Base-by-base conservation (phyloP, 2,113 vertebrate species). In the Arothron firmamentum region DNA sequence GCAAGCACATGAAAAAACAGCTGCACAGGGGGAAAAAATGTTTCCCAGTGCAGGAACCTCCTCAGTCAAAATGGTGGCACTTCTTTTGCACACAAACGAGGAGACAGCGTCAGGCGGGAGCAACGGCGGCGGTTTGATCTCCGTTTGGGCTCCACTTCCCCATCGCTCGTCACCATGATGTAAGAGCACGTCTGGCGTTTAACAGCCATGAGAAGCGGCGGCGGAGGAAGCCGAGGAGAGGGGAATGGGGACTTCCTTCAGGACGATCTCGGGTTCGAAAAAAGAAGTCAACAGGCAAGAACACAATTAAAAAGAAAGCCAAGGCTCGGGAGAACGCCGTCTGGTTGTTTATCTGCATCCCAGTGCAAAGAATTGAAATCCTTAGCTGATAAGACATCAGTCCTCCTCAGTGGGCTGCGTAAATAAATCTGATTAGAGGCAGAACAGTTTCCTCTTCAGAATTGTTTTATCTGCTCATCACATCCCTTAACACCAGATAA, bases 361-460 rank as follows among this genome's bases (percentile, higher is more conserved):
- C 50, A 49, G 90, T 80, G 74, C 61, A 60, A 81, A 88, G 84
- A 87, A 88, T 84, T 87, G 83, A 89, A 90, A 89, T 84, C 87
- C 84, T 77, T 75, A 68, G 87, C 75, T 60, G 90, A 91, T 88
- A 87, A 89, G 87, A 90, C 88, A 89, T 90, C 88, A 87, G 87
- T 91, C 89, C 90, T 85, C 72, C 85, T 87, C 87, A 78, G 85
- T 72, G 87, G 86, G 80, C 81, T 65, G 78, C 67, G 77, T 81
- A 87, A 90, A 90, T 88, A 92, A 91, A 90, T 90, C 87, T 91
- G 89, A 90, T 91, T 91, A 91, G 73, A 65, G 78, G 77, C 76
- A 79, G 78, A 90, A 90, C 89, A 82, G 88, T 88, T 89, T 88
- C 87, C 89, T 84, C 85, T 83, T 88, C 83, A 83, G 86, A 84